Evolutionary conservation across 2,797 vertebrate species (phyloP).

Genomic region (Chanos chanos): DNA sequence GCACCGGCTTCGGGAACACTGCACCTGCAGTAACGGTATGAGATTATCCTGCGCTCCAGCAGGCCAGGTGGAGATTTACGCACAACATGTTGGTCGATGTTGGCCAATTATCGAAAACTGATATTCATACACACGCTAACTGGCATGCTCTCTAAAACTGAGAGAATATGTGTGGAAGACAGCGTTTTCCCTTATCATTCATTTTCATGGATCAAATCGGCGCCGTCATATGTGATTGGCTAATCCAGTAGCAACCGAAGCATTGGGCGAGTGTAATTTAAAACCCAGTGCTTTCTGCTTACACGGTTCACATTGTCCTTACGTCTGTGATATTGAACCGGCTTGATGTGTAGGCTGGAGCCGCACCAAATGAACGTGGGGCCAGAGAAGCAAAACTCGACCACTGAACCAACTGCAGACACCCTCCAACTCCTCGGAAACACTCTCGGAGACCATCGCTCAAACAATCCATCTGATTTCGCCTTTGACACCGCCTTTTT

Average conservation of each 20-base stretch:
- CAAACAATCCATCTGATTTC: constrained; percentile 31
- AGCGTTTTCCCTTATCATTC: too few relatives aligned
- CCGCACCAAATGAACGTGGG: neutral
- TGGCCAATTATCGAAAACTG: too few relatives aligned
- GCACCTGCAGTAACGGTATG: too few relatives aligned
- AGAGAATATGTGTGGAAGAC: too few relatives aligned
- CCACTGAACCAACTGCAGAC: constrained; percentile 18
- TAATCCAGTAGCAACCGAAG: constrained; percentile 15
- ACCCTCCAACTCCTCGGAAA: constrained; percentile 23
- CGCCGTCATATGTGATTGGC: too few relatives aligned
- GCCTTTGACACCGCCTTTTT: constrained; percentile 18
- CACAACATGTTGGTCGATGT: too few relatives aligned
- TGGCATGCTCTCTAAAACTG: too few relatives aligned
- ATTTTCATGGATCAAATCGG: too few relatives aligned
- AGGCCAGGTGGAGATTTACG: too few relatives aligned
- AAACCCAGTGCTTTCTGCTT: constrained; percentile 31
- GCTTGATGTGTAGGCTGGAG: constrained; percentile 3
- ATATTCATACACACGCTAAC: too few relatives aligned
- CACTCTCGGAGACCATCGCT: constrained; percentile 25
- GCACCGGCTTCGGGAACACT: too few relatives aligned
- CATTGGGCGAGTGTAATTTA: constrained; percentile 25
- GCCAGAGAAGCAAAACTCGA: neutral
- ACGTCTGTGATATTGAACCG: constrained; percentile 19
- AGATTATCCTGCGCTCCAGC: too few relatives aligned
- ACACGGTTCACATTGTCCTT: constrained; percentile 20